Conservation (phyloP, 37 sponge, comb jelly and placozoan genomes). For the Bolinopsis microptera region DNA sequence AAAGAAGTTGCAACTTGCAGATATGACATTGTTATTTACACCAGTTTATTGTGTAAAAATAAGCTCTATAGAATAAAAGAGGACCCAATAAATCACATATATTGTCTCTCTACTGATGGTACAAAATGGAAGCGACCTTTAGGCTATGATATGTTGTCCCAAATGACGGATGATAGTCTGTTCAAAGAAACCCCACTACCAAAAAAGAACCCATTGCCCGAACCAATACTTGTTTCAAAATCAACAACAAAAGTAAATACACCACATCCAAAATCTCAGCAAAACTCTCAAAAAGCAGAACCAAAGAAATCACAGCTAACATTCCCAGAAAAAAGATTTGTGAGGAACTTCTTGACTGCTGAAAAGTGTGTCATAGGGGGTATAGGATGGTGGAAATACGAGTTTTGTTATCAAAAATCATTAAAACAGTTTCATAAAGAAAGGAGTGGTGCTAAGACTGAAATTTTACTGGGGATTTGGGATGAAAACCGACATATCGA, state of each 20-base stretch:
- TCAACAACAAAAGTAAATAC: too few species aligned
- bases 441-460: not conserved
- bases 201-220: not conserved
- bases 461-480: constrained; percentile 51
- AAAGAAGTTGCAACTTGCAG: constrained; percentile 42
- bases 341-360: not conserved
- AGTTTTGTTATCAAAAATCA: constrained; percentile 48
- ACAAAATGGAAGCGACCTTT: not conserved
- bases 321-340: constrained; percentile 21
- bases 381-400: constrained; percentile 67
- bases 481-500: constrained; percentile 29
- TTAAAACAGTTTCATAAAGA: constrained; percentile 63
- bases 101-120: constrained; percentile 55
- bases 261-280: not conserved
- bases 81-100: constrained; percentile 57
- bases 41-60: constrained; percentile 47
- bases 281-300: not conserved
- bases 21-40: constrained; percentile 46
- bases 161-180: not conserved
- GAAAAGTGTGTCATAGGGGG: constrained; percentile 46
- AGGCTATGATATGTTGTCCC: not conserved
- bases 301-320: constrained; percentile 44
- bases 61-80: constrained; percentile 11
- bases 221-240: not conserved
- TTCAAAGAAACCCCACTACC: not conserved